Evolutionary conservation across 2,797 vertebrate genomes (phyloP).

Genomic region (Phalloptychus januarius): DNA sequence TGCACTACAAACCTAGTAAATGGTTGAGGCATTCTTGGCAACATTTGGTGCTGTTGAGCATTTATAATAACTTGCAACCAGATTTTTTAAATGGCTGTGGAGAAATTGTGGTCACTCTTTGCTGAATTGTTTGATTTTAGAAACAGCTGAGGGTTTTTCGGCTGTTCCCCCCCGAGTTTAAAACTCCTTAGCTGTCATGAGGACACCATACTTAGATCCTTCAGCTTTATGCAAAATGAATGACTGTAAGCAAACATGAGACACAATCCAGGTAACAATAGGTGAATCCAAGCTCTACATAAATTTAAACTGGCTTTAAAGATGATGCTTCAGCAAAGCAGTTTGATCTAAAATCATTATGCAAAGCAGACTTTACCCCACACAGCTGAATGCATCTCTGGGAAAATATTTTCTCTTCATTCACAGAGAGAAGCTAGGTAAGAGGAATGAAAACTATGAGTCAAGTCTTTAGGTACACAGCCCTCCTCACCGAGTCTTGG

Average conservation of each 20-base stretch:
- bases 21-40: neutral
- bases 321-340: slow-evolving; percentile 33
- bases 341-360: neutral
- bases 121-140: neutral
- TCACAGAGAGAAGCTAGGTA: slow-evolving; percentile 32
- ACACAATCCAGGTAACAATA: slow-evolving; percentile 35
- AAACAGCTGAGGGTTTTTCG: neutral
- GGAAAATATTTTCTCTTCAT: slow-evolving; percentile 56
- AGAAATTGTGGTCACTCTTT: neutral
- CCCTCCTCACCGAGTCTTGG: slow-evolving; percentile 89
- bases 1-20: neutral
- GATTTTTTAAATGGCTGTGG: neutral
- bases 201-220: no score
- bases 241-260: slow-evolving; percentile 32
- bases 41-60: neutral
- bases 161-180: no score
- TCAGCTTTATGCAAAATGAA: neutral
- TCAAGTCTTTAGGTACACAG: slow-evolving; percentile 19
- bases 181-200: no score
- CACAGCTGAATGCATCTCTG: slow-evolving; percentile 48
- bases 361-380: slow-evolving; percentile 25
- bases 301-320: slow-evolving; percentile 31
- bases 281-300: slow-evolving; percentile 30
- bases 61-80: neutral
- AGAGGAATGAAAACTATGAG: slow-evolving; percentile 41